A percentile compares a stretch with the other conserved stretches of the same genome.
Conservation (phyloP, 92 coral and sea anemone species). For the Bergia puertoricense region DNA sequence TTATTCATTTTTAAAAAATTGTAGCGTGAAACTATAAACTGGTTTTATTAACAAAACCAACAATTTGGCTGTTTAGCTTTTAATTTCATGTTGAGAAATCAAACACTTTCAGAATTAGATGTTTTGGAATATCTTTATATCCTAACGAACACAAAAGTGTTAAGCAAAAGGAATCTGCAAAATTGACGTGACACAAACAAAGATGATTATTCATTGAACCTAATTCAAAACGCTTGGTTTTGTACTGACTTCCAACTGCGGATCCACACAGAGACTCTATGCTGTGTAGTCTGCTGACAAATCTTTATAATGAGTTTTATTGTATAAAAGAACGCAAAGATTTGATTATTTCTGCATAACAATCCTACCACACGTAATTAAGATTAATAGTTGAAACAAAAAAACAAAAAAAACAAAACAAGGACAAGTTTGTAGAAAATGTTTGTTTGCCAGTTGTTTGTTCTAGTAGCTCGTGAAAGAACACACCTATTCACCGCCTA, state of each 20-base stretch:
- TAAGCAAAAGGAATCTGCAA: not conserved
- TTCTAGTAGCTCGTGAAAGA: not conserved
- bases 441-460: not conserved
- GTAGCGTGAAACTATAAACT: conserved; percentile 26
- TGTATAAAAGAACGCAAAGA: not conserved
- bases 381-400: not conserved
- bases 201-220: not conserved
- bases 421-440: not conserved
- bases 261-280: not conserved
- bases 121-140: not conserved
- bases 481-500: conserved; percentile 19
- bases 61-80: not conserved
- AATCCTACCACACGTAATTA: not conserved
- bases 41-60: conserved; percentile 10
- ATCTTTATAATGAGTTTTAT: not conserved
- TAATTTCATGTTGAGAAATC: not conserved
- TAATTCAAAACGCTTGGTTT: not conserved
- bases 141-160: not conserved
- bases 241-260: not conserved
- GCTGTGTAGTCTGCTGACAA: not conserved
- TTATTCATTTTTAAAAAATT: not conserved
- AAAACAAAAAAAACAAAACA: not conserved
- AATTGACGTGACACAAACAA: not conserved
- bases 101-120: not conserved
- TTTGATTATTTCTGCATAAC: not conserved